These are phyloP conservation scores for Azemiops feae DNA, from an alignment of 2,113 vertebrate genomes.

Conservation along the genomic window DNA sequence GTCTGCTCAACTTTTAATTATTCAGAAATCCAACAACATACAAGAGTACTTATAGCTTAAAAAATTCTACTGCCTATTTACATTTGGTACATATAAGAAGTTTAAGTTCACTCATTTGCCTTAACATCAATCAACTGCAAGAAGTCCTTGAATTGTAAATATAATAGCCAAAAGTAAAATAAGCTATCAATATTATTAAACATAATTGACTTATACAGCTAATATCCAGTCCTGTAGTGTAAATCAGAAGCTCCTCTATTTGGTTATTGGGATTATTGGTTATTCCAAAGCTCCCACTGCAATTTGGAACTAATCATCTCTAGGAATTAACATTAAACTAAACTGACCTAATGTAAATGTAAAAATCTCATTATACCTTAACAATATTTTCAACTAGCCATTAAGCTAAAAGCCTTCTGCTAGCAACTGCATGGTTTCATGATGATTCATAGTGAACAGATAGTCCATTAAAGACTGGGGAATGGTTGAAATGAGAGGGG, in stretches of 20 bases:
- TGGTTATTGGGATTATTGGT: not conserved
- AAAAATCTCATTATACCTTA: not conserved
- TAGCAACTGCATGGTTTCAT: not conserved
- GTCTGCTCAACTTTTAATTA: not conserved
- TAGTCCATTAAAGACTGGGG: not conserved
- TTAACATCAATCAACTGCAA: not conserved
- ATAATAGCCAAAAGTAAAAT: not conserved
- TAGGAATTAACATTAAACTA: not conserved
- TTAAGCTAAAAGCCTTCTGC: not conserved
- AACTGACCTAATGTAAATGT: not conserved
- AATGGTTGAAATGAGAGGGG: not conserved
- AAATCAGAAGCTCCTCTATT: constrained; percentile 4
- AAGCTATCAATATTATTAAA: constrained; percentile 7
- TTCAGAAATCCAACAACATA: not conserved
- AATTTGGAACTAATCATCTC: not conserved
- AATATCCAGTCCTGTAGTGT: not conserved
- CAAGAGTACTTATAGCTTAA: not conserved
- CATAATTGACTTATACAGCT: not conserved
- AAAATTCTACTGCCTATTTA: constrained; percentile 3
- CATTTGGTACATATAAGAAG: not conserved
- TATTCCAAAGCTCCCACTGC: not conserved
- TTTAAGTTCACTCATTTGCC: not conserved
- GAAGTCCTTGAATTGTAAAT: not conserved
- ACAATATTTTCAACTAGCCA: constrained; percentile 10
- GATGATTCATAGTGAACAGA: not conserved